These are phyloP conservation scores for Bambusicola thoracicus DNA, from an alignment of 2,113 vertebrate species.

Conservation along the genomic window DNA sequence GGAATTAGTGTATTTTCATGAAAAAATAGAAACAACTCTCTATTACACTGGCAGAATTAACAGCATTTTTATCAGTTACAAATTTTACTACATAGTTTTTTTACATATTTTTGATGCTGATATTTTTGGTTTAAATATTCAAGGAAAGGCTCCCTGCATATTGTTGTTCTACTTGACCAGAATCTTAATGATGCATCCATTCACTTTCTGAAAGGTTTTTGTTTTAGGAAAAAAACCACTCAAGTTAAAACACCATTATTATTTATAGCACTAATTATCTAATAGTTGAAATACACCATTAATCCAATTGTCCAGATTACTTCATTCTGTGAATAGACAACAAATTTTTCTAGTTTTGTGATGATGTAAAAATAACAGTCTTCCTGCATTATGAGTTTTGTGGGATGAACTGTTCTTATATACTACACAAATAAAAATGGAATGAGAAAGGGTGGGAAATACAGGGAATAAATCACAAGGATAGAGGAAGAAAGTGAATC, in stretches of 20 bases:
- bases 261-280: neutral
- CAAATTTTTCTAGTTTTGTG: neutral
- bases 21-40: neutral
- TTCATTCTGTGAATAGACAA: conserved; percentile 54
- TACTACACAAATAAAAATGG: neutral
- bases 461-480: conserved; percentile 57
- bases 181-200: neutral
- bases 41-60: neutral
- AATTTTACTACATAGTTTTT: no score
- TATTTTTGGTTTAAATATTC: neutral
- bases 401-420: neutral
- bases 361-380: neutral
- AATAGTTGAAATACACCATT: neutral
- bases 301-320: neutral
- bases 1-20: neutral
- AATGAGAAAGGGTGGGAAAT: conserved; percentile 57
- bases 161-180: neutral
- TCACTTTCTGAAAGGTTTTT: neutral
- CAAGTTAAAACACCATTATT: neutral
- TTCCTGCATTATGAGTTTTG: neutral
- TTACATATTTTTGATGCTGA: neutral
- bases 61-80: neutral
- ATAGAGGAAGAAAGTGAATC: conserved; percentile 73
- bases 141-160: neutral
- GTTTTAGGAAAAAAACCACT: neutral